Conservation (phyloP, 2,797 vertebrate genomes). For the Pseudochirops corinnae region DNA sequence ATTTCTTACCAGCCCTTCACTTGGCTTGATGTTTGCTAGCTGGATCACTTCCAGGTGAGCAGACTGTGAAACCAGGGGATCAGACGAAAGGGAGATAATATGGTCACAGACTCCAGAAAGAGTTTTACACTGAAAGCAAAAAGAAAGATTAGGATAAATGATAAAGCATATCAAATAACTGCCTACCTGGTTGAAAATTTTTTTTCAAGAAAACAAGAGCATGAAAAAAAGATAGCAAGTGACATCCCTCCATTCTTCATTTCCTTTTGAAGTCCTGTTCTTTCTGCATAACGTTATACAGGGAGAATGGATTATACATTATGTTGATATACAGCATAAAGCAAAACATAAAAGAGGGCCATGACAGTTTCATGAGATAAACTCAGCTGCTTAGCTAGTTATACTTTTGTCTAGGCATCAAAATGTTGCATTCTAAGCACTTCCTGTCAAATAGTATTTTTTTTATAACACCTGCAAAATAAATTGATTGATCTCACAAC, state of each 20-base stretch:
- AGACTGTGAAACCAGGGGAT: conserved; percentile 98
- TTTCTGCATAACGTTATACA: conserved; percentile 23
- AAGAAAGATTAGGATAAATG: conserved; percentile 58
- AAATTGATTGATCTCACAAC: not conserved
- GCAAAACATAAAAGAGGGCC: not conserved
- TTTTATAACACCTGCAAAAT: not conserved
- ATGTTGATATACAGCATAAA: not conserved
- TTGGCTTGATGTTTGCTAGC: conserved; percentile 97
- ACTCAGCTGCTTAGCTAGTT: not conserved
- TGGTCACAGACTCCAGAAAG: conserved; percentile 98
- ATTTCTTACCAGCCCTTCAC: conserved; percentile 95
- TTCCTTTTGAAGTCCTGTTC: conserved; percentile 10
- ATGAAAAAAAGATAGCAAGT: conserved; percentile 29
- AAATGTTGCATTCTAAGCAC: not conserved
- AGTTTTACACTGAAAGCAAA: conserved; percentile 93
- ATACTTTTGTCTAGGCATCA: not conserved
- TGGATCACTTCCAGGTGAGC: conserved; percentile 99
- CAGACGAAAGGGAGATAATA: conserved; percentile 98
- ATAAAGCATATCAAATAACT: conserved; percentile 42
- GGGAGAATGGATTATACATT: not conserved
- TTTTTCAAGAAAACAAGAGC: conserved; percentile 46
- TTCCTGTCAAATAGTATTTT: not conserved
- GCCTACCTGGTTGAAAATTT: conserved; percentile 23
- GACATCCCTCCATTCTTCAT: conserved; percentile 25
- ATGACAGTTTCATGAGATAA: not conserved